Base-by-base conservation (phyloP, 1,140 invertebrate genomes). In the Neocloeon triangulifer region DNA sequence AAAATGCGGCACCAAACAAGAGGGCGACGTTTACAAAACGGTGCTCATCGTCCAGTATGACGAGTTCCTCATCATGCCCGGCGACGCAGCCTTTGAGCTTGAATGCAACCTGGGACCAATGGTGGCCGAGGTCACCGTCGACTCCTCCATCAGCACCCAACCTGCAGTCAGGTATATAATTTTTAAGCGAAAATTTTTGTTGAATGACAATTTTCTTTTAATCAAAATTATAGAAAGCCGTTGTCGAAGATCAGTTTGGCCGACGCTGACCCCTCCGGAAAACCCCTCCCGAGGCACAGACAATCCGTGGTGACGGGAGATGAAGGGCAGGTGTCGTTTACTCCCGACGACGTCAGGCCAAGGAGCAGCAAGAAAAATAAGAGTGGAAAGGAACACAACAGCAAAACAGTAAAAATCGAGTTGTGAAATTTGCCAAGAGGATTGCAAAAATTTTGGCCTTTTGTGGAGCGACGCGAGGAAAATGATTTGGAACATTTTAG, bases 1-100 rank as follows among this genome's bases (percentile, higher is more conserved):
- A 36, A 48, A 62, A 34, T 69, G 64, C 34, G 50, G 58, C 34
- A 66, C 62, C 1, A 44, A 55, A 32, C 52, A 49, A 30, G 49
- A 60, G 12, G 55, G 52, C 3, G 53, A 63, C 18, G 52, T 56
- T 1, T 65, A 61, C 42, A 56, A 52, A 2, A 66, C 64, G 36
- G 53, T 61, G 10, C 46, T 68, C 18, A 54, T 69, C 8, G 50
- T 69, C 12, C 66, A 69, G 40, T 59, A 67, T 37, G 66, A 69
- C 44, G 61, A 66, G 21, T 64, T 68, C 34, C 41, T 69, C 4
- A 59, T 69, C 32, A 66, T 64, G 31, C 64, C 65, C 2, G 65
- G 65, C 1, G 65, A 69, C 45, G 59, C 63, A 6, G 65, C 65
- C 25, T 69, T 69, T 42, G 58, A 55, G 27, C 41, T 69, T 25